Percentiles rank a stretch among this genome's conserved stretches.
Conservation (phyloP, 2,888 invertebrate species). For the Metopia argyrocephala region DNA sequence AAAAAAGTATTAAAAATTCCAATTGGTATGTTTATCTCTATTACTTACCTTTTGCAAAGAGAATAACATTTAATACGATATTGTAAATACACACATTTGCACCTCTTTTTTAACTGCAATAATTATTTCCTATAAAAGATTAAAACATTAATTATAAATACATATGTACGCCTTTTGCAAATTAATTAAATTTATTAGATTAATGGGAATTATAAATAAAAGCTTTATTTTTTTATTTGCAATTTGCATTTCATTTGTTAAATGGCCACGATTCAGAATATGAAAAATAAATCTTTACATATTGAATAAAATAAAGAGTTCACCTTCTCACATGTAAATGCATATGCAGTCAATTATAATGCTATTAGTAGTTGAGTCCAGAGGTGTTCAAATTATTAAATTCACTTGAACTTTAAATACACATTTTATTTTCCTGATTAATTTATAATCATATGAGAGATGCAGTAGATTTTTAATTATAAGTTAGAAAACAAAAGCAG, state of each 20-base stretch:
- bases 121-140: not conserved
- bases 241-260: not conserved
- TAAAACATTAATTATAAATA: not conserved
- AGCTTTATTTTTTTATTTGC: not conserved
- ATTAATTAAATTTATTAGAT: not conserved
- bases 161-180: not conserved
- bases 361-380: not conserved
- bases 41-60: too few species aligned
- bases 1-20: too few species aligned
- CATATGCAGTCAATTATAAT: too few species aligned
- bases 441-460: not conserved
- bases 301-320: too few species aligned
- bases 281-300: not conserved
- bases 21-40: too few species aligned
- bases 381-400: not conserved
- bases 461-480: too few species aligned
- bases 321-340: too few species aligned
- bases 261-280: not conserved
- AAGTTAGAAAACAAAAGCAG: too few species aligned
- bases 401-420: not conserved
- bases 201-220: not conserved
- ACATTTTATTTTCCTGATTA: not conserved
- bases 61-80: too few species aligned
- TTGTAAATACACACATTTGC: not conserved
- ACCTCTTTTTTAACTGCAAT: not conserved